Evolutionary conservation across 2,113 vertebrate genomes (phyloP), one percentile per base, ranked within the genome.

Genomic region (Halichoerus grypus): DNA sequence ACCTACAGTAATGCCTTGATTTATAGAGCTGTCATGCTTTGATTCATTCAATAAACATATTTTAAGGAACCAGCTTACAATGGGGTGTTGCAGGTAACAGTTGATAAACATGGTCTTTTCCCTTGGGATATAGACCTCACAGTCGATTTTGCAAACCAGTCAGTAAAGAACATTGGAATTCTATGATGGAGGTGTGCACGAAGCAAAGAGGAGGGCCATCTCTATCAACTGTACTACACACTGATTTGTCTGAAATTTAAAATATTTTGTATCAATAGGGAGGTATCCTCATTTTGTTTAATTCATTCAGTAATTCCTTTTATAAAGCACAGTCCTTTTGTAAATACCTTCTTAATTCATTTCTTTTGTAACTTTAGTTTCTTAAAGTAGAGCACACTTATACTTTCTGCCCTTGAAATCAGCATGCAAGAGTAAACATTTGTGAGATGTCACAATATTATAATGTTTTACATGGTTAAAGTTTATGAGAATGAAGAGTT

Each of bases 321-420:
- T 55, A 76, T 76, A 95, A 82, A 93, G 31, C 8, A 3, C 8
- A 46, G 5, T 61, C 28, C 33, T 49, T 85, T 88, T 81, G 3
- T 61, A 81, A 92, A 87, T 82, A 28, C 4, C 18, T 61, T 80
- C 22, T n/a, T 94, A 69, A 59, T 92, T 74, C 1, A 46, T 89
- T 89, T 85, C 51, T 92, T 69, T 87, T 59, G 1, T 65, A 87
- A 61, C 31, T 65, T 13, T 79, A 77, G 31, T 72, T 77, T 95
- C 36, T 57, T 82, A 21, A 74, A 46, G 72, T 67, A 67, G 7
- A 18, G 3, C 39, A 46, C 63, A 92, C 16, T 22, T 88, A 31
- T 24, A 24, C 46, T 95, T 67, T 87, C 16, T 97, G 49, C 63
- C 39, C 46, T 85, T 95, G 65, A 81, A 89, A 55, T 88, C 61